These are phyloP conservation scores for Lipophrys pholis DNA, from an alignment of 2,113 vertebrate genomes.

Conservation along the genomic window DNA sequence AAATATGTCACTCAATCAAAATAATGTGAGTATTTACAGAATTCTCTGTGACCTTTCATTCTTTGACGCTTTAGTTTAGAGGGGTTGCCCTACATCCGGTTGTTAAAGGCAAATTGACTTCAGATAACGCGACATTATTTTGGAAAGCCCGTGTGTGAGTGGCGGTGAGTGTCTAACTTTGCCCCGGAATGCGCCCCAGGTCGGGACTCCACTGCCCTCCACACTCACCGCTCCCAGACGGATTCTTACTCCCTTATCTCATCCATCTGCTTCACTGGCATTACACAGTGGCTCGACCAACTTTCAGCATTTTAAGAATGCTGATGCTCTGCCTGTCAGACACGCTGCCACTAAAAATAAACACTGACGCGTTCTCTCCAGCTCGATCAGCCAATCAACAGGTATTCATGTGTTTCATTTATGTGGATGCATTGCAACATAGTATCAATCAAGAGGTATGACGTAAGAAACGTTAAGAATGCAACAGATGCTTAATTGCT, in stretches of 20 bases:
- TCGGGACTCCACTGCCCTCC: not conserved
- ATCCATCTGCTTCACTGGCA: slow-evolving; percentile 72
- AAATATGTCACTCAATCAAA: too few species aligned
- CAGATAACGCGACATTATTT: too few species aligned
- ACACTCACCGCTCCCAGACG: slow-evolving; percentile 12
- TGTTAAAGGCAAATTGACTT: not conserved
- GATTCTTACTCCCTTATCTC: slow-evolving; percentile 83
- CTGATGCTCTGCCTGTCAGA: slow-evolving; percentile 54
- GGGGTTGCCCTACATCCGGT: not conserved
- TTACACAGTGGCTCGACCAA: slow-evolving; percentile 39
- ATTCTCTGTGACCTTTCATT: too few species aligned
- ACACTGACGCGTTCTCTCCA: slow-evolving; percentile 18
- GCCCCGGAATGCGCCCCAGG: not conserved
- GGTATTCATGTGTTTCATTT: not conserved
- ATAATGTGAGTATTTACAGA: too few species aligned
- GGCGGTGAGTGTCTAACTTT: not conserved
- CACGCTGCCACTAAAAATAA: slow-evolving; percentile 68
- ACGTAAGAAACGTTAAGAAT: not conserved
- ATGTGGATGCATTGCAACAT: not conserved
- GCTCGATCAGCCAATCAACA: too few species aligned
- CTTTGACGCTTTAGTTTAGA: slow-evolving; percentile 35
- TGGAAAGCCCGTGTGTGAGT: not conserved
- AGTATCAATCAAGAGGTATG: not conserved
- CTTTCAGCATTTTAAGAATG: slow-evolving; percentile 73
- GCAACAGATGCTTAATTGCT: slow-evolving; percentile 34